phyloP scores from a whole-genome alignment of 2,888 invertebrate species.

The Calliopum simillimum region DNA sequence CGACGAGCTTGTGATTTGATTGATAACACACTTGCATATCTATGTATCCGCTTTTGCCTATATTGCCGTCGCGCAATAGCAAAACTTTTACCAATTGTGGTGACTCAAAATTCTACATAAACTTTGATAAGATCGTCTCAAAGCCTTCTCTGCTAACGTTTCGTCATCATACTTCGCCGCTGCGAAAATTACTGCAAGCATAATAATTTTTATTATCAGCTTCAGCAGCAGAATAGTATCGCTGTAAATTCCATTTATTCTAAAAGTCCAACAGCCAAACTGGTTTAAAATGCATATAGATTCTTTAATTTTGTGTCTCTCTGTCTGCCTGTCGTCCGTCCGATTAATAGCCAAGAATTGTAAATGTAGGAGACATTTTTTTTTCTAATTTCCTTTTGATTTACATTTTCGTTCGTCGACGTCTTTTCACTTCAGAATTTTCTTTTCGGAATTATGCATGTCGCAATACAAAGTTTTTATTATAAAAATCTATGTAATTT shows the following conservation, averaged over 20 bases:
- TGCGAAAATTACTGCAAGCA: neutral
- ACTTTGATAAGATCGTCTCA: constrained; percentile 10
- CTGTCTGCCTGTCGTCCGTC: neutral
- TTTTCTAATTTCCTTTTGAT: constrained; percentile 37
- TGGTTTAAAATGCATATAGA: constrained; percentile 8
- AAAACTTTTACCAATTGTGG: neutral
- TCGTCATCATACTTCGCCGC: no score
- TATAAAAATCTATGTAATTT: constrained; percentile 22
- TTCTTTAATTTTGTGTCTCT: constrained; percentile 19
- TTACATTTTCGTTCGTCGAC: constrained; percentile 33
- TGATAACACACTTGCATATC: no score
- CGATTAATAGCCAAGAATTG: constrained; percentile 3
- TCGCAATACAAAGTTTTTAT: constrained; percentile 26
- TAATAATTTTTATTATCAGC: neutral
- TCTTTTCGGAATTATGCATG: constrained; percentile 47
- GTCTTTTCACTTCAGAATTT: constrained; percentile 59
- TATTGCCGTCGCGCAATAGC: neutral
- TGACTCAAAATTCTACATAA: constrained; percentile 21
- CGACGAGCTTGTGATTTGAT: no score
- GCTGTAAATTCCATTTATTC: neutral
- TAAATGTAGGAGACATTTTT: constrained; percentile 42
- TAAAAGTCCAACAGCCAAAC: constrained; percentile 1
- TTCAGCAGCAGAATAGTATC: neutral
- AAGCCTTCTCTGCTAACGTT: no score
- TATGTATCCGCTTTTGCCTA: no score